Conservation (phyloP, 2,888 invertebrate species). For the Drosophila robusta region DNA sequence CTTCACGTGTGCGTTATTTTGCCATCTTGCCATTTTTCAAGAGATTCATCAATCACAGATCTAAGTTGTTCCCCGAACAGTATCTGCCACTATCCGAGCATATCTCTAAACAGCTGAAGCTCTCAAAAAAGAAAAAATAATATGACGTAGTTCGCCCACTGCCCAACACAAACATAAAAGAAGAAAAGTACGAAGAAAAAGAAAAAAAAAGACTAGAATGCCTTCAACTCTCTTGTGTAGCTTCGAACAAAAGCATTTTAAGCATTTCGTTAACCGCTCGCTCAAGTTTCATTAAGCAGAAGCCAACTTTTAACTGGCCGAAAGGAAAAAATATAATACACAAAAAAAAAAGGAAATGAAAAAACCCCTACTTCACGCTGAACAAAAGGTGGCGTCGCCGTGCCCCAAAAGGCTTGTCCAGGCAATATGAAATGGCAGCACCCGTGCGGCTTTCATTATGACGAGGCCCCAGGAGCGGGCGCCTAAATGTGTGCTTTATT, state of each 20-base stretch:
- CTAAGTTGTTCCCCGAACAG: slow-evolving; percentile 34
- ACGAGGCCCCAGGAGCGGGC: neutral
- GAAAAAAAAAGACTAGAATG: slow-evolving; percentile 21
- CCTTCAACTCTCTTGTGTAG: slow-evolving; percentile 30
- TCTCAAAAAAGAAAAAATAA: slow-evolving; percentile 12
- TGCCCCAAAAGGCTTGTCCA: slow-evolving; percentile 68
- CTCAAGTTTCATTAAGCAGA: slow-evolving; percentile 72
- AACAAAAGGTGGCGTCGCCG: slow-evolving; percentile 26
- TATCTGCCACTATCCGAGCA: slow-evolving; percentile 34
- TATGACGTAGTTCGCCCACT: slow-evolving; percentile 32
- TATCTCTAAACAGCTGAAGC: slow-evolving; percentile 39
- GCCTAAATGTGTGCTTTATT: slow-evolving; percentile 70
- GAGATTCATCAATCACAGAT: slow-evolving; percentile 68
- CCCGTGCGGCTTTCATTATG: slow-evolving; percentile 52
- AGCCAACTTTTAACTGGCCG: slow-evolving; percentile 64
- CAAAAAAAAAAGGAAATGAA: slow-evolving; percentile 19
- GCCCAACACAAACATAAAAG: slow-evolving; percentile 18
- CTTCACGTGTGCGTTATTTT: slow-evolving; percentile 28
- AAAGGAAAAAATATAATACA: slow-evolving; percentile 8
- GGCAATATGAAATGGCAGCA: slow-evolving; percentile 24
- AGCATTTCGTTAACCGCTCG: slow-evolving; percentile 73
- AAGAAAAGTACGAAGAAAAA: slow-evolving; percentile 4
- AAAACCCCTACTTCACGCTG: slow-evolving; percentile 5
- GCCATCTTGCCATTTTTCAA: slow-evolving; percentile 57
- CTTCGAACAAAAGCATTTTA: slow-evolving; percentile 69